Base-by-base conservation (phyloP, 1,140 invertebrate species). In the Ctenoplectra terminalis region DNA sequence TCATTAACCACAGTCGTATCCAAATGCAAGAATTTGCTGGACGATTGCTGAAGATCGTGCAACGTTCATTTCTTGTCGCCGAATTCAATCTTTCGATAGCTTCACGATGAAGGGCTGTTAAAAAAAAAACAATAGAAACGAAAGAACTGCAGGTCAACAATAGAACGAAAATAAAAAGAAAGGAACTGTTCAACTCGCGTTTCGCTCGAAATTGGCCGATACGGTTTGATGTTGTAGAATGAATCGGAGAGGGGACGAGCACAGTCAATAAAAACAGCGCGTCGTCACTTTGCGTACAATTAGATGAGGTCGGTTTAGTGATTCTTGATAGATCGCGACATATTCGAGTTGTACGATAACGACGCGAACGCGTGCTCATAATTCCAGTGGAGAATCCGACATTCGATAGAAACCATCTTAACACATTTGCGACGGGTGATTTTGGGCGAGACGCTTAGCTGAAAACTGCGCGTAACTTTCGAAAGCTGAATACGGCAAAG, bases 51-150 rank as follows among this genome's bases (percentile, higher is more conserved):
- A 34, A 61, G 29, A 61, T 61, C 48, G 48, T 52, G 63, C 69
- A 72, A 70, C 82, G 29, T 54, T n/a, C 54, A 67, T 79, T 85
- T 73, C 43, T 69, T 71, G 64, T 20, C 17, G 37, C 31, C 66
- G 50, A 54, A n/a, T 37, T 8, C 29, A 48, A 54, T 56, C 34
- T 66, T 40, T 52, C 61, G 64, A 67, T 67, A 56, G 50, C 75
- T 79, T 84, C 70, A 46, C 73, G 60, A 50, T 61, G 71, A 78
- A 77, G n/a, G 31, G 34, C 29, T 58, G 40, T 52, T 43, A 50
- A 54, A 8, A 31, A 70, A 8, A 9, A 54, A 11, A 34, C 4
- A 37, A 37, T 37, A 34, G 31, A 50, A 31, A 13, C 37, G 20
- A n/a, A 29, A 23, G 17, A 60, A 29, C 46, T 46, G 40, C 1